Evolutionary conservation across 2,113 vertebrate species (phyloP).

Genomic region (Ameiurus melas): DNA sequence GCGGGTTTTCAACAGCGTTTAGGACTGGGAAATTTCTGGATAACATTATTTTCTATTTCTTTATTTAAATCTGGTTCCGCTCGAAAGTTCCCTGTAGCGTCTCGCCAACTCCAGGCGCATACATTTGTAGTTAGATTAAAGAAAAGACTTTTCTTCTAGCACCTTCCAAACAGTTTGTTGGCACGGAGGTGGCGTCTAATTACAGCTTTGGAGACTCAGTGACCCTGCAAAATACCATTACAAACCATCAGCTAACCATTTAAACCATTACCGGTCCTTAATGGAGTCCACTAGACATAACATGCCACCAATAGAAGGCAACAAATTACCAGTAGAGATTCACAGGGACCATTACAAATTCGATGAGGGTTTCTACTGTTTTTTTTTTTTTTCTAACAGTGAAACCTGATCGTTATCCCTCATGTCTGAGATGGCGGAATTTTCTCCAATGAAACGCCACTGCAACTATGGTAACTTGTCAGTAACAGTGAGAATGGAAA

Average conservation of each 20-base stretch:
- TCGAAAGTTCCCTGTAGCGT: neutral
- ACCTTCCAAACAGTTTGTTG: constrained; percentile 3
- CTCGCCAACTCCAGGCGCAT: neutral
- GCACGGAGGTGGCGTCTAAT: constrained; percentile 4
- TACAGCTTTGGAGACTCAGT: constrained; percentile 7
- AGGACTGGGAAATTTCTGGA: neutral
- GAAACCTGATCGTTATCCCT: neutral
- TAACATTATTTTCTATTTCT: neutral
- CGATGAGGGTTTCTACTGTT: too few species aligned
- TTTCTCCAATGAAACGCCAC: neutral
- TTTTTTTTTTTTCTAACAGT: neutral
- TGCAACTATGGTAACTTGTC: neutral
- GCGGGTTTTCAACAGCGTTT: neutral
- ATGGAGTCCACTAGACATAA: too few species aligned
- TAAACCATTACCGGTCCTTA: too few species aligned
- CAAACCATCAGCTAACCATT: too few species aligned
- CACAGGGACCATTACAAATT: too few species aligned
- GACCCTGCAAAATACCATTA: neutral
- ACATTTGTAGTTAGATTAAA: neutral
- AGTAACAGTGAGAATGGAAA: neutral
- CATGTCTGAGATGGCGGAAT: neutral
- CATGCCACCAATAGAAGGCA: too few species aligned
- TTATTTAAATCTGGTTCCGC: neutral
- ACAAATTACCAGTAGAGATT: too few species aligned
- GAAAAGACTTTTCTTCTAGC: neutral